Evolutionary conservation across 1,140 invertebrate genomes (phyloP).

Genomic region (Drosophila yakuba): DNA sequence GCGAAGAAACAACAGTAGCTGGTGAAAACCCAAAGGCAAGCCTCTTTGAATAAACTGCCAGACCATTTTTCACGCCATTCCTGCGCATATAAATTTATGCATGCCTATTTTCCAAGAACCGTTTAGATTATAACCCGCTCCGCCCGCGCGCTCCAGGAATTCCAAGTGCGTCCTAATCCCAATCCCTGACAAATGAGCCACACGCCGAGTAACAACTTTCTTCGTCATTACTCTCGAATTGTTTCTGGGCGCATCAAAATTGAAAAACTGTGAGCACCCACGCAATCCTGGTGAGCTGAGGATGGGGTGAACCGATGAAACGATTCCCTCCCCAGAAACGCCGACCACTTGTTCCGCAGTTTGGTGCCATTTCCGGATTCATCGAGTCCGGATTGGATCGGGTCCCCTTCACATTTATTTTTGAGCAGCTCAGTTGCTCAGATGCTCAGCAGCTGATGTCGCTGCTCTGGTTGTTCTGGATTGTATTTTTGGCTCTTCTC

Average conservation of each 20-base stretch:
- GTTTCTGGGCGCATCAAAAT: slow-evolving; percentile 67
- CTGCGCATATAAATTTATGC: slow-evolving; percentile 67
- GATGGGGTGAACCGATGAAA: too few relatives aligned
- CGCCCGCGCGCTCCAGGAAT: neutral
- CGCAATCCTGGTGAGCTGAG: slow-evolving; percentile 14
- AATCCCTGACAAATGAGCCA: slow-evolving; percentile 80
- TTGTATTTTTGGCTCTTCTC: slow-evolving; percentile 23
- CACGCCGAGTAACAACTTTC: slow-evolving; percentile 80
- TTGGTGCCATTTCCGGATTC: slow-evolving; percentile 70
- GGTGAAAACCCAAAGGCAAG: slow-evolving; percentile 45
- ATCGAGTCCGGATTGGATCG: slow-evolving; percentile 3
- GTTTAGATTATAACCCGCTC: slow-evolving; percentile 65
- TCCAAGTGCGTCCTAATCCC: slow-evolving; percentile 22
- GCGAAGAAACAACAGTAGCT: slow-evolving; percentile 21
- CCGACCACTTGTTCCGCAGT: slow-evolving; percentile 64
- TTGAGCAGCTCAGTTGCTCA: slow-evolving; percentile 35
- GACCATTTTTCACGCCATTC: slow-evolving; percentile 55
- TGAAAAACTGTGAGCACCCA: slow-evolving; percentile 33
- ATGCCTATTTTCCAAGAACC: slow-evolving; percentile 57
- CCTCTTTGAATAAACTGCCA: slow-evolving; percentile 59
- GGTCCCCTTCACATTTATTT: slow-evolving; percentile 61
- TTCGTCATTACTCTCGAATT: slow-evolving; percentile 81
- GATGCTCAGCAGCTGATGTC: slow-evolving; percentile 15
- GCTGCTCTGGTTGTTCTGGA: slow-evolving; percentile 20
- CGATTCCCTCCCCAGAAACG: neutral